These are phyloP conservation scores for Pseudopodoces humilis DNA, from an alignment of 2,113 vertebrate genomes.

Conservation along the genomic window DNA sequence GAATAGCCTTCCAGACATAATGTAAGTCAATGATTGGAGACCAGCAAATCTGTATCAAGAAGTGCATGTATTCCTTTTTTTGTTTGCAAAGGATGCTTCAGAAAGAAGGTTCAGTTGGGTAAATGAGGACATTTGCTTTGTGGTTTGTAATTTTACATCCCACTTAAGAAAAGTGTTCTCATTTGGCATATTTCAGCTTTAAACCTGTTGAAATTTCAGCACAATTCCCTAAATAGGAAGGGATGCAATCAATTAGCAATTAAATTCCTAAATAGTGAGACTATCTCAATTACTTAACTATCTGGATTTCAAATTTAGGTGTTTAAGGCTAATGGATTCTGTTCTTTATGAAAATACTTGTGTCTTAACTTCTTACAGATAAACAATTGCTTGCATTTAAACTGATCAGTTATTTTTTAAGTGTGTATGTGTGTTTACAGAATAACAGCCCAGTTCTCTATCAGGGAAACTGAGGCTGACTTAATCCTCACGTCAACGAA, in stretches of 20 bases:
- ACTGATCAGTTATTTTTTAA: not conserved
- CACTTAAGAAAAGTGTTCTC: not conserved
- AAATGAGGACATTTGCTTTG: not conserved
- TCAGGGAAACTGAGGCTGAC: not conserved
- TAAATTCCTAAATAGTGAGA: not conserved
- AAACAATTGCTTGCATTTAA: not conserved
- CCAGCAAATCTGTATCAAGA: not conserved
- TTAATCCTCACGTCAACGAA: not conserved
- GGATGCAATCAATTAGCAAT: not conserved
- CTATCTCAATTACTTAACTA: not conserved
- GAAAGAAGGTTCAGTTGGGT: not conserved
- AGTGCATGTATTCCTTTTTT: not conserved
- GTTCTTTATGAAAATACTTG: not conserved
- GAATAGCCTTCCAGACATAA: not conserved
- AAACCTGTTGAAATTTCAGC: not conserved
- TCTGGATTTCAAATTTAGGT: not conserved
- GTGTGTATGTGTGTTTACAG: not conserved
- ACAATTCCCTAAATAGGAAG: not conserved
- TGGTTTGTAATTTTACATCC: not conserved
- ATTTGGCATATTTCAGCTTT: not conserved
- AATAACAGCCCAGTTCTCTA: not conserved
- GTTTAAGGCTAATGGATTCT: not conserved
- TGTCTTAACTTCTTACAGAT: not conserved
- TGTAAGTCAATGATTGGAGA: not conserved
- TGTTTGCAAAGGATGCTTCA: not conserved